Evolutionary conservation across 2,888 invertebrate genomes (phyloP), one percentile per base, ranked within the genome.

Genomic region (Phaonia tiefii): DNA sequence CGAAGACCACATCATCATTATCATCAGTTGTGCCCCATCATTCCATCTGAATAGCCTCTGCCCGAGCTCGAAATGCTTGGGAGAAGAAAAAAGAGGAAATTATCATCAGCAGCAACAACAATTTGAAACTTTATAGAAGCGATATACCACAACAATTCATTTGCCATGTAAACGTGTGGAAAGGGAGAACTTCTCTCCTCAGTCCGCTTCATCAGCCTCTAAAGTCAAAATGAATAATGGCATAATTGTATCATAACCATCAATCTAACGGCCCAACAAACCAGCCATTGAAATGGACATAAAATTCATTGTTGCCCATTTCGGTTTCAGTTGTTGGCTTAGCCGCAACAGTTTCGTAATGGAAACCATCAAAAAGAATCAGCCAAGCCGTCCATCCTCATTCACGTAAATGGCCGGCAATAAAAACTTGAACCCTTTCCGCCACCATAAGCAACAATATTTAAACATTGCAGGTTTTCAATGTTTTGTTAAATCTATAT

Each of bases 221-320:
- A 65, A 54, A 77, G 37, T 60, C 74, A 74, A 80, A 71, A 74
- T 80, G 80, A 80, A 77, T 77, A 80, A 80, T 74, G 77, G 77
- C 74, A 66, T 81, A 71, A 80, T 74, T 74, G 74, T 81, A 81
- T 77, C 77, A 81, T 77, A 74, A 75, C 74, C 77, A 81, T 81
- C 77, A 81, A 77, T 80, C 80, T 80, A 76, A 75, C 75, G 46
- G 17, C 42, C 66, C 42, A 60, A 60, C 60, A 49, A 44, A 70
- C 56, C 67, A 60, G 66, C 56, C 71, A 80, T 77, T 74, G 44
- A 81, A 77, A 77, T 58, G 67, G 44, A 39, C 73, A 80, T 75
- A 70, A 80, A 80, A 75, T 70, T 49, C 58, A 75, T 71, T 75
- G 63, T 56, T 63, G 39, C 66, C 31, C 31, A 31, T 31, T 31